A percentile compares a stretch with the other conserved stretches of the same genome.
Evolutionary conservation across 2,888 invertebrate genomes (phyloP).

Genomic region (Idaea dimidiata): DNA sequence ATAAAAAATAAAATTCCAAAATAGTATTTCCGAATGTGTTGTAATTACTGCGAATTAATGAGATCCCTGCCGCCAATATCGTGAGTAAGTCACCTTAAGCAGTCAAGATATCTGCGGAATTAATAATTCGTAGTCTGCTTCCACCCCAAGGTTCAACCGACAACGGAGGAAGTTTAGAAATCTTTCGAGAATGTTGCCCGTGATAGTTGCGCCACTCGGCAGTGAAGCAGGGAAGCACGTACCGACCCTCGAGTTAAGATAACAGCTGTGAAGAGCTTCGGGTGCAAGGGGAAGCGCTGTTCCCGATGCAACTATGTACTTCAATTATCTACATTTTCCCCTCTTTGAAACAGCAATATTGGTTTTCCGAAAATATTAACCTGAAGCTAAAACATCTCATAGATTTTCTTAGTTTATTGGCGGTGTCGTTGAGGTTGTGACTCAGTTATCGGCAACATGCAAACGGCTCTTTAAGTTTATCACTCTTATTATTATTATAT

Average conservation of each 20-base stretch:
- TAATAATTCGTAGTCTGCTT: not conserved
- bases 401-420: too few relatives aligned
- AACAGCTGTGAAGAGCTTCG: conserved; percentile 45
- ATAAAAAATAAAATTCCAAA: too few relatives aligned
- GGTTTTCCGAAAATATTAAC: not conserved
- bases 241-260: conserved; percentile 45
- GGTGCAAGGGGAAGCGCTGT: conserved; percentile 34
- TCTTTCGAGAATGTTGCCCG: conserved; percentile 29
- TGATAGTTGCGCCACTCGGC: conserved; percentile 30
- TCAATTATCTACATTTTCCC: conserved; percentile 6
- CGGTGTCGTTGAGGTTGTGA: too few relatives aligned
- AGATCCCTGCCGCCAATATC: too few relatives aligned
- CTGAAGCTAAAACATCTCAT: too few relatives aligned
- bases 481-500: too few relatives aligned
- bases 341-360: not conserved
- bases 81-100: not conserved
- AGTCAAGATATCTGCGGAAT: not conserved
- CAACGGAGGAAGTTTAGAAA: conserved; percentile 23
- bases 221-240: conserved; percentile 39
- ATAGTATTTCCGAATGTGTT: too few relatives aligned
- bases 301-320: conserved; percentile 29
- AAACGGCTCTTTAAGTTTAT: too few relatives aligned
- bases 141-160: conserved; percentile 11
- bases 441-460: too few relatives aligned
- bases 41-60: too few relatives aligned